Evolutionary conservation across 2,113 vertebrate species (phyloP).

Genomic region (Eulemur rufifrons): DNA sequence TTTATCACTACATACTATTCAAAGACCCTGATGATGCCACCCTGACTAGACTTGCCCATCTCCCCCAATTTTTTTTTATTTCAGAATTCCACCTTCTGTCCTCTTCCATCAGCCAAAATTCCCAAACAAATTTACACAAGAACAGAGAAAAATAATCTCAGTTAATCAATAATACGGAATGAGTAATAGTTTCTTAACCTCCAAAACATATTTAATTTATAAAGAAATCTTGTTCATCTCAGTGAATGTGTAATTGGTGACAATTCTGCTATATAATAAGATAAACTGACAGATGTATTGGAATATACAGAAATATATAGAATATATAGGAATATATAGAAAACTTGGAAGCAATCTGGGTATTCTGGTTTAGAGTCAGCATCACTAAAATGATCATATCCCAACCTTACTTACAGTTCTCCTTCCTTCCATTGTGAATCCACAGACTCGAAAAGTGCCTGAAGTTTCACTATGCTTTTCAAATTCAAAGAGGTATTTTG

Average conservation of each 20-base stretch:
- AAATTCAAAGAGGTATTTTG: not conserved
- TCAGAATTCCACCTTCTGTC: not conserved
- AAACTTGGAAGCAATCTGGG: not conserved
- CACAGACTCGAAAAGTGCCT: not conserved
- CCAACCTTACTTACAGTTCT: not conserved
- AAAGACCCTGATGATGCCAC: not conserved
- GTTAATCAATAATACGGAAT: not conserved
- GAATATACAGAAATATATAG: not conserved
- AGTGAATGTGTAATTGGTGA: not conserved
- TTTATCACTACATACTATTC: not conserved
- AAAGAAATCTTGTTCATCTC: not conserved
- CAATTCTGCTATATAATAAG: not conserved
- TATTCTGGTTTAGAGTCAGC: not conserved
- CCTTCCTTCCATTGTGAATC: not conserved
- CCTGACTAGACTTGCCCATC: not conserved
- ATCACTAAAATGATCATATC: not conserved
- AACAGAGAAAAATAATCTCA: not conserved
- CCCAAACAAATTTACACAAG: not conserved
- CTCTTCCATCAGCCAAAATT: not conserved
- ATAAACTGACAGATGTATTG: not conserved
- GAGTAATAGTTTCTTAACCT: not conserved
- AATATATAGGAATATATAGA: too few relatives aligned
- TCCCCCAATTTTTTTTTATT: not conserved
- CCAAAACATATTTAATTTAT: not conserved
- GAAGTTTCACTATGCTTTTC: not conserved